Evolutionary conservation across 2,113 vertebrate genomes (phyloP).

Genomic region (Lichenostomus cassidix): DNA sequence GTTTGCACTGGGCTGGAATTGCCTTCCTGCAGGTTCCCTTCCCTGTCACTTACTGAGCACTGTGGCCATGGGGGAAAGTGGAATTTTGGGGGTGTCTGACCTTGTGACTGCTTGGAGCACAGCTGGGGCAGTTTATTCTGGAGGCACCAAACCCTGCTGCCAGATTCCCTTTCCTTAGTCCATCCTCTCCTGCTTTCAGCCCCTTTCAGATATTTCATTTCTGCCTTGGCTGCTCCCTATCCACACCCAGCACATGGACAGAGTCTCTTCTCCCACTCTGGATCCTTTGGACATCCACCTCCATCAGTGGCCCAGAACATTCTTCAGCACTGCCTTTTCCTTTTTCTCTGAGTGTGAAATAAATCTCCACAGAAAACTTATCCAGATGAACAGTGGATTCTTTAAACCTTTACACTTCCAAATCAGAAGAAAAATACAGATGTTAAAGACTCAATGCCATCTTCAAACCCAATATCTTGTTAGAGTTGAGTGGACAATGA

Average conservation of each 20-base stretch:
- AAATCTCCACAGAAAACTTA: background rate
- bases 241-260: no score
- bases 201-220: no score
- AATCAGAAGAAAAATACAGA: background rate
- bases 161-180: background rate
- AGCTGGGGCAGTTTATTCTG: background rate
- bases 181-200: background rate
- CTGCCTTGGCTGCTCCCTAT: background rate
- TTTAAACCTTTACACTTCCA: background rate
- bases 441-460: background rate
- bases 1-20: fast-evolving
- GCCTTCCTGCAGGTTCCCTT: background rate
- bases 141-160: background rate
- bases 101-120: background rate
- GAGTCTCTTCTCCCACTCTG: no score
- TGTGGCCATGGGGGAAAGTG: no score
- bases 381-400: background rate
- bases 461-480: background rate
- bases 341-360: background rate
- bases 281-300: background rate
- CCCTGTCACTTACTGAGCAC: fast-evolving
- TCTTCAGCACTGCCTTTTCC: background rate
- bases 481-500: background rate
- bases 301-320: background rate
- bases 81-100: background rate